Evolutionary conservation across 2,797 vertebrate species (phyloP), one percentile per base, ranked within the genome.

Genomic region (Iguana delicatissima): DNA sequence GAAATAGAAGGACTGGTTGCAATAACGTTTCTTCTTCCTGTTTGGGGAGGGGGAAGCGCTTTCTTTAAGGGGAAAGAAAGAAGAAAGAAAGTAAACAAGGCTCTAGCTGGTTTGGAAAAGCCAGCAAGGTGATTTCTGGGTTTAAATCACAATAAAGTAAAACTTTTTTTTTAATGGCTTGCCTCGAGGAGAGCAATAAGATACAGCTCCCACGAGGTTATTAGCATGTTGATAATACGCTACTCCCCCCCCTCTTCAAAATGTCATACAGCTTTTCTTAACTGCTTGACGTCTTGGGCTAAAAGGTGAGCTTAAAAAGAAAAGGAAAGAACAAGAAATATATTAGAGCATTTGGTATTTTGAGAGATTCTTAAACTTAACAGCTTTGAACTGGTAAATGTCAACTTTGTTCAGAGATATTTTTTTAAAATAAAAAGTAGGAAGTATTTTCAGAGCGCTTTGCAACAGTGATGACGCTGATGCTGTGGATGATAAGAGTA

Each of bases 131-230:
- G 92, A 91, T 92, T 89, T 89, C 92, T 89, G 95, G 95, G 94
- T 95, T 97, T 96, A 96, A 96, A 94, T 95, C 91, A 94, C 95
- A 94, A 94, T 96, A 95, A 95, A 97, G 96, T 95, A 96, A 96
- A 96, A 97, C 96, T 97, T 93, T 93, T 92, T 93, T 96, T 95
- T 94, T 77, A n/a, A 96, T 96, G 90, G 94, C 96, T 96, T 95
- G 96, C 96, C 96, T 95, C 86, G 95, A 97, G 96, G 96, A 94
- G 95, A 94, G 93, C 94, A 92, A 86, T 91, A 95, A 97, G 94
- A 94, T 95, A 94, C 94, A 95, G 92, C 91, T 94, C 96, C 95
- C 93, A 96, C 93, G 95, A 96, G 96, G 92, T 96, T 96, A 95
- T 95, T 96, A 95, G 94, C 95, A 95, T 96, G 95, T 95, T 95